phyloP scores from a whole-genome alignment of 2,888 invertebrate genomes.

The Anaspis maculata region DNA sequence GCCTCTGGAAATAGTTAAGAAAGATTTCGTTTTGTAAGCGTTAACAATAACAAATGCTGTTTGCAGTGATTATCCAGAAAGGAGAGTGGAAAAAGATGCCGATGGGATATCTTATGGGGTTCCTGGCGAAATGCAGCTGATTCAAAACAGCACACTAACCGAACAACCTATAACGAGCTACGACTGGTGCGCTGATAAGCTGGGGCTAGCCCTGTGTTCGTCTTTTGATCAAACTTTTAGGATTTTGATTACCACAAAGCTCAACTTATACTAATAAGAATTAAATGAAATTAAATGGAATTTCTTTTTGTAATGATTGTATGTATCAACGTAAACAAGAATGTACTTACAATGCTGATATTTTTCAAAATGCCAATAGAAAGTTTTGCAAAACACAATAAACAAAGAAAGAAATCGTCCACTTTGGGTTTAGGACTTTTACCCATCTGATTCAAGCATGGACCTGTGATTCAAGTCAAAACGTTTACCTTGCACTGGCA shows the following conservation, averaged over 20 bases:
- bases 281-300: no score
- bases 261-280: slow-evolving; percentile 63
- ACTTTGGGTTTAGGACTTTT: no score
- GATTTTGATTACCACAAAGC: slow-evolving; percentile 79
- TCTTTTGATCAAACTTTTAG: slow-evolving; percentile 87
- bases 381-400: no score
- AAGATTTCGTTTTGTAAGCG: slow-evolving; percentile 30
- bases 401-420: no score
- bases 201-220: slow-evolving; percentile 79
- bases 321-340: neutral
- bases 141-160: slow-evolving; percentile 76
- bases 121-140: slow-evolving; percentile 61
- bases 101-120: slow-evolving; percentile 70
- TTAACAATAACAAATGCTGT: slow-evolving; percentile 24
- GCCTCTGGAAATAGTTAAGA: slow-evolving; percentile 97
- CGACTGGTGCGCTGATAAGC: slow-evolving; percentile 88
- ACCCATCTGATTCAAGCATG: no score
- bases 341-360: neutral
- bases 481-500: no score
- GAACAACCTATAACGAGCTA: slow-evolving; percentile 82
- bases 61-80: slow-evolving; percentile 68
- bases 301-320: no score
- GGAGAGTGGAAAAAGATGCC: slow-evolving; percentile 58
- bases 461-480: no score
- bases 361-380: no score